phyloP scores from a whole-genome alignment of 2,797 vertebrate species.

The Decapterus maruadsi region DNA sequence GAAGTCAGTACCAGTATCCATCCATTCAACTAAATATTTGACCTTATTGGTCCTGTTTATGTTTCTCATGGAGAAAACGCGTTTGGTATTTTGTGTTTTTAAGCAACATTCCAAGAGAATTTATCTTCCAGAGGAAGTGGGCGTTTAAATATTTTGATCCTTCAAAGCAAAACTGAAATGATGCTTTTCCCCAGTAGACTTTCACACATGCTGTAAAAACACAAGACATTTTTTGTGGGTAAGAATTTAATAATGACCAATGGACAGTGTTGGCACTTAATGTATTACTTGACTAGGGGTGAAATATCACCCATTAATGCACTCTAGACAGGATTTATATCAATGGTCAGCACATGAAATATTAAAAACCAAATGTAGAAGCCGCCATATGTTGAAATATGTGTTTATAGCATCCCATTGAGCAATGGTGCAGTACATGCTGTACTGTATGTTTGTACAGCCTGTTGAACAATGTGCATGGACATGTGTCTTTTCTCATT shows the following conservation, averaged over 20 bases:
- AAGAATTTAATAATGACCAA: not conserved
- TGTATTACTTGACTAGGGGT: not conserved
- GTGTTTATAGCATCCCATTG: not conserved
- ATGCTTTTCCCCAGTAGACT: not conserved
- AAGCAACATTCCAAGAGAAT: constrained; percentile 1
- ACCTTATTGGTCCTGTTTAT: not conserved
- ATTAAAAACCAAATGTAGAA: not conserved
- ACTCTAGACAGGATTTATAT: not conserved
- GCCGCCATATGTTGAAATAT: not conserved
- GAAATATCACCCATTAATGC: not conserved
- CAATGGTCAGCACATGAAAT: not conserved
- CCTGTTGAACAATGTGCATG: not conserved
- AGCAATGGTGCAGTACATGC: not conserved
- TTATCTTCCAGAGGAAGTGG: not conserved
- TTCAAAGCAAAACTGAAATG: not conserved
- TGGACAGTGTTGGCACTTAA: not conserved
- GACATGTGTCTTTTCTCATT: not conserved
- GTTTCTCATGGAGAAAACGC: not conserved
- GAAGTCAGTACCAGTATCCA: not conserved
- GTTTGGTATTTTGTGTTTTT: not conserved
- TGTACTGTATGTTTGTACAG: not conserved
- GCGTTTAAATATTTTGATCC: not conserved
- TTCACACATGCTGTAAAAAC: not conserved
- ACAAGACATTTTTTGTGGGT: not conserved
- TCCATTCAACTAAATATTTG: not conserved